Evolutionary conservation across 2,888 invertebrate genomes (phyloP).

Genomic region (Yponomeuta sedellus): DNA sequence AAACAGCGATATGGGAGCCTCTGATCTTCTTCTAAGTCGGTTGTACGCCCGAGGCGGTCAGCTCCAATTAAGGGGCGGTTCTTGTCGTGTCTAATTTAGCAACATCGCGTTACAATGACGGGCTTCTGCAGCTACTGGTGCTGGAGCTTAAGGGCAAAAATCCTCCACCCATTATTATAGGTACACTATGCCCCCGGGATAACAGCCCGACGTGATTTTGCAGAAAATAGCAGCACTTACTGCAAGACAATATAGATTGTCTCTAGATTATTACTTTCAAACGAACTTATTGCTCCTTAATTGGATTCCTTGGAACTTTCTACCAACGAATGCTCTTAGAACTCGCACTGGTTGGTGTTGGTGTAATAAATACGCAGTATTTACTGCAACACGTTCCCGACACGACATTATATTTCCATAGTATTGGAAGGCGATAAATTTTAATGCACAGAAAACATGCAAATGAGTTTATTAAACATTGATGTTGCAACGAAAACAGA

Average conservation of each 20-base stretch:
- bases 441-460: constrained; percentile 51
- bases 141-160: constrained; percentile 9
- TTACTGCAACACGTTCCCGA: constrained; percentile 35
- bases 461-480: constrained; percentile 69
- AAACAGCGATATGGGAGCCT: constrained; percentile 29
- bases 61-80: constrained; percentile 61
- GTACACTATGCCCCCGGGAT: constrained; percentile 4
- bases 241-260: constrained; percentile 12
- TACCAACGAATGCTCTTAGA: constrained; percentile 7
- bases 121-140: constrained; percentile 14
- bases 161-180: constrained; percentile 14
- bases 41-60: constrained; percentile 42
- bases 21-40: constrained; percentile 13
- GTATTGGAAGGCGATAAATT: constrained; percentile 43
- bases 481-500: constrained; percentile 61
- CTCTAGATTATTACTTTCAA: constrained; percentile 8
- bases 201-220: background rate
- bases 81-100: constrained; percentile 60
- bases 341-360: background rate
- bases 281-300: constrained; percentile 2
- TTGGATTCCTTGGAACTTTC: background rate
- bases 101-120: constrained; percentile 11
- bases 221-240: constrained; percentile 12
- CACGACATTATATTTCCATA: constrained; percentile 43
- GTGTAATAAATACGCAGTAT: background rate